Evolutionary conservation across 2,113 vertebrate species (phyloP).

Genomic region (Garra rufa): DNA sequence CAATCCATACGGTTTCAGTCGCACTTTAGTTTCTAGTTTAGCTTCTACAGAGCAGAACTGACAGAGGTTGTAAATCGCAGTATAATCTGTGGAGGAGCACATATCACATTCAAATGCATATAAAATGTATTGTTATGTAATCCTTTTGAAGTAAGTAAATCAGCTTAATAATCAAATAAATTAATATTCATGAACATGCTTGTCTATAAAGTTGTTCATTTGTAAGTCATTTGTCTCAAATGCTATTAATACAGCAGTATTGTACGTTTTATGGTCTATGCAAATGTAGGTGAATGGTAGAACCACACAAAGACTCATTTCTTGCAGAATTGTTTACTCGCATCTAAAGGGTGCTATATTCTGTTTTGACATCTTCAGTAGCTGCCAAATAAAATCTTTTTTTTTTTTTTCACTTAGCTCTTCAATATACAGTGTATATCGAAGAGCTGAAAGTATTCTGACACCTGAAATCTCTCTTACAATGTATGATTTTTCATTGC

Average conservation of each 20-base stretch:
- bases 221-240: not conserved
- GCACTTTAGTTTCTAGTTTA: too few relatives aligned
- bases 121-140: not conserved
- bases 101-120: not conserved
- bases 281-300: too few relatives aligned
- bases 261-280: not conserved
- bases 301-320: too few relatives aligned
- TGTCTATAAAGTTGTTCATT: not conserved
- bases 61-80: too few relatives aligned
- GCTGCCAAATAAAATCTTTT: too few relatives aligned
- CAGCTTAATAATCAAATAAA: too few relatives aligned
- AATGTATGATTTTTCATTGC: not conserved
- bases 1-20: not conserved
- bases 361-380: not conserved
- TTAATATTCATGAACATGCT: not conserved
- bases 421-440: not conserved
- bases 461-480: not conserved
- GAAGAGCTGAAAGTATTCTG: not conserved
- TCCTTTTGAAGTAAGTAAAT: not conserved
- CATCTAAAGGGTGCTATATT: slow-evolving; percentile 6
- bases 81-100: too few relatives aligned
- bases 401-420: not conserved
- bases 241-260: not conserved
- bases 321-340: not conserved
- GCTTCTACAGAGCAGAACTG: too few relatives aligned